Evolutionary conservation across 2,888 invertebrate genomes (phyloP), one percentile per base, ranked within the genome.

Genomic region (Hirtodrosophila alboralis): DNA sequence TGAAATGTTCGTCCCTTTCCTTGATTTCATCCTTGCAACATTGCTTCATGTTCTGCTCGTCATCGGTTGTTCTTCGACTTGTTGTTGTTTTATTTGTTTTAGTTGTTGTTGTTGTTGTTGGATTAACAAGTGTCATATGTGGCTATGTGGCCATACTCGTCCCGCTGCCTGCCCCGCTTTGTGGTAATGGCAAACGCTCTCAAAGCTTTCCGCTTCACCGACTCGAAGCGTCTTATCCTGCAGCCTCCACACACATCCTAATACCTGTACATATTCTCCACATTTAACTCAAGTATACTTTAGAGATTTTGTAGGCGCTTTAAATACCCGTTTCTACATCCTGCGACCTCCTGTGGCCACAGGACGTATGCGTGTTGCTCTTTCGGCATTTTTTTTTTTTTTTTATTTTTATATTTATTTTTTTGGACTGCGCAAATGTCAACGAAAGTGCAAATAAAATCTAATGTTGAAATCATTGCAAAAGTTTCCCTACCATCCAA

Each of bases 381-480:
- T 44, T 43, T 47, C 58, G 26, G 36, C n/a, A 31, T 77, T 43
- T 38, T 18, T 40, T 33, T 49, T 47, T 37, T 34, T 70, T 43
- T 41, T 57, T 30, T 33, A 45, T 47, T 37, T 34, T 70, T 43
- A 38, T 57, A 27, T 27, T 54, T 53, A 45, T 54, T 26, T 45
- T 49, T 80, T 51, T 52, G 61, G 65, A 66, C 80, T 80, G 74
- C 60, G 80, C 79, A 72, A 84, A 79, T 84, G 77, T 80, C 87
- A 85, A 69, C 75, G 65, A 77, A 83, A 84, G 86, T 80, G 84
- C 87, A 87, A 87, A 87, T 83, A 87, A 83, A 83, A 85, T 86
- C 87, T 76, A 87, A 84, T 84, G 84, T 74, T 62, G 62, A 87
- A 84, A 85, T 87, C 87, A 84, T 86, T 84, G 87, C 87, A 77